A percentile compares a stretch with the other conserved stretches of the same genome.
Conservation (phyloP, 2,797 vertebrate species). For the Ctenopoma multispine region DNA sequence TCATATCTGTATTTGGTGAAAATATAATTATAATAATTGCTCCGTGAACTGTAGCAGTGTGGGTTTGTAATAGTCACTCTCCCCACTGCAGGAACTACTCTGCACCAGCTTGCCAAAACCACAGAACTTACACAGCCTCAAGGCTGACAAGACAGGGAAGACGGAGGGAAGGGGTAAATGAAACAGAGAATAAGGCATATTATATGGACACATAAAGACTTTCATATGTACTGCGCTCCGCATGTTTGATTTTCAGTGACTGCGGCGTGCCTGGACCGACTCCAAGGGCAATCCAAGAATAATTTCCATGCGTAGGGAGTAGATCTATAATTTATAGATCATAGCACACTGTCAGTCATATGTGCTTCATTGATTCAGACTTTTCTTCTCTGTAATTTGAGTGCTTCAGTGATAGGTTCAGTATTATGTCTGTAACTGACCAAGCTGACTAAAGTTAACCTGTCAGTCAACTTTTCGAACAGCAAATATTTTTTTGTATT, state of each 20-base stretch:
- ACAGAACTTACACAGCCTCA: constrained; percentile 69
- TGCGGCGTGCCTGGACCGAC: constrained; percentile 63
- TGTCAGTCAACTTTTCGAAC: constrained; percentile 18
- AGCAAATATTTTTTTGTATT: not conserved
- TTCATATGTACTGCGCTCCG: constrained; percentile 71
- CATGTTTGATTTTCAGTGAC: constrained; percentile 69
- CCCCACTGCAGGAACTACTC: constrained; percentile 78
- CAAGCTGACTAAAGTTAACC: not conserved
- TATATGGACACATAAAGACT: constrained; percentile 73
- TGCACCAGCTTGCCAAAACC: constrained; percentile 76
- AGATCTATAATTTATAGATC: constrained; percentile 52
- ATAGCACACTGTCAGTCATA: constrained; percentile 43
- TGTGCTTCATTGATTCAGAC: constrained; percentile 54
- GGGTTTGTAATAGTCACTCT: constrained; percentile 61
- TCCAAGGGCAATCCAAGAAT: constrained; percentile 64
- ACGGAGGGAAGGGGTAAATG: constrained; percentile 31
- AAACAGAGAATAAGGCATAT: constrained; percentile 58
- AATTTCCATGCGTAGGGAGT: constrained; percentile 63
- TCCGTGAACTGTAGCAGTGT: constrained; percentile 67
- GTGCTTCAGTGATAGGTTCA: constrained; percentile 28
- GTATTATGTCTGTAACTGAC: constrained; percentile 19
- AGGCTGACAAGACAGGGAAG: constrained; percentile 65
- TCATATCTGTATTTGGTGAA: constrained; percentile 65
- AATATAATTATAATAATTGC: constrained; percentile 80
- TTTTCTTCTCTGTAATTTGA: constrained; percentile 34